Base-by-base conservation (phyloP, 2,797 vertebrate genomes). In the Hoplostethus mediterraneus region DNA sequence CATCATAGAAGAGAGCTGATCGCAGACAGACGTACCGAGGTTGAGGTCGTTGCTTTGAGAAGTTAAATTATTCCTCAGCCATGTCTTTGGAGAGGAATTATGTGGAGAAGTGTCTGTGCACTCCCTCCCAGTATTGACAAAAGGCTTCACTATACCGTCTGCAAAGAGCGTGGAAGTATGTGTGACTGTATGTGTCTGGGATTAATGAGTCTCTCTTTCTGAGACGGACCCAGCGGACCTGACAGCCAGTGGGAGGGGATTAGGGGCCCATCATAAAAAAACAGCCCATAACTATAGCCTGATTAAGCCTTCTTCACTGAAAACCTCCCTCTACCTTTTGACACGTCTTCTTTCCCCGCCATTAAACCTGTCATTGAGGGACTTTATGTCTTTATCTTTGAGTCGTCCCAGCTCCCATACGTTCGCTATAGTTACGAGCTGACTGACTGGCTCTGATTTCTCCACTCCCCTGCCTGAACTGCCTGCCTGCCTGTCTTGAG, bases 401-500 rank as follows among this genome's bases (percentile, higher is more conserved):
- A 61, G 40, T 67, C 48, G 25, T 84, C 75, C 30, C 56, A 55
- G 31, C 45, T 63, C 69, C 53, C 44, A 16, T 71, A 31, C 4
- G 5, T 62, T 71, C 36, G 63, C 40, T 28, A 42, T 38, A 51
- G 44, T 9, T 45, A 44, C 42, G 11, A 25, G 25, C 51, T 13
- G 25, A 49, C 16, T 12, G 17, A 21, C 47, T 36, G 65, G 44
- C 63, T 63, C 47, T 74, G 79, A 82, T 77, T 78, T 77, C 59
- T 82, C 66, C 67, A 52, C 64, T 81, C 42, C 83, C 65, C 42
- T 44, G 65, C 58, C 71, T 86, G 89, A 42, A 67, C 58, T 1
- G 75, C 71, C 71, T 80, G 79, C 70, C 55, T 75, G 71, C 77
- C 77, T 83, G 85, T n/a, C n/a, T n/a, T n/a, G n/a, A n/a, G n/a